Conservation (phyloP, 2,113 vertebrate species). For the Siniperca knerii region DNA sequence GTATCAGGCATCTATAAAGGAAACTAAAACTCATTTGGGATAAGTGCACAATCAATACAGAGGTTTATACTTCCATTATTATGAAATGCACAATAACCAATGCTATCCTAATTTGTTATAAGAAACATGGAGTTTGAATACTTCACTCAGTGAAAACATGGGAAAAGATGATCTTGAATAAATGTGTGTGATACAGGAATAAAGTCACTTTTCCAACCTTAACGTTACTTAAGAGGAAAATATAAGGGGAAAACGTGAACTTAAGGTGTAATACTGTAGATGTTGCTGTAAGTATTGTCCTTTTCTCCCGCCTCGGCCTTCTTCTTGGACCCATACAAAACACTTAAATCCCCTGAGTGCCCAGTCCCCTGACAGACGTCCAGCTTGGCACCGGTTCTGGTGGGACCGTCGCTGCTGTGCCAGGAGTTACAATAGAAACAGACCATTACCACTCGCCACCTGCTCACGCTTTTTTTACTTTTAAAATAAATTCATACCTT, state of each 20-base stretch:
- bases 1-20: too few relatives aligned
- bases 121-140: too few relatives aligned
- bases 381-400: slow-evolving; percentile 39
- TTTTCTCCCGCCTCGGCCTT: too few relatives aligned
- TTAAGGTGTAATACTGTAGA: background rate
- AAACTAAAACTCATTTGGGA: background rate
- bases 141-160: too few relatives aligned
- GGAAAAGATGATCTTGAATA: too few relatives aligned
- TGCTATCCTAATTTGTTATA: background rate
- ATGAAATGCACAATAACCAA: too few relatives aligned
- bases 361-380: slow-evolving; percentile 24
- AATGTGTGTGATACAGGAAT: too few relatives aligned
- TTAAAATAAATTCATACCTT: too few relatives aligned
- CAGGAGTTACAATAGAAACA: slow-evolving; percentile 49
- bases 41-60: too few relatives aligned
- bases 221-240: background rate
- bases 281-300: background rate
- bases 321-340: background rate
- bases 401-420: slow-evolving; percentile 5
- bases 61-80: too few relatives aligned
- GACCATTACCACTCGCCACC: slow-evolving; percentile 42
- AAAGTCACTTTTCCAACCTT: background rate
- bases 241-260: background rate
- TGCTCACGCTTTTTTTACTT: background rate
- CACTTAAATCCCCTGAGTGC: background rate